Conservation (phyloP, 2,797 vertebrate species). For the Sebastiscus tertius region DNA sequence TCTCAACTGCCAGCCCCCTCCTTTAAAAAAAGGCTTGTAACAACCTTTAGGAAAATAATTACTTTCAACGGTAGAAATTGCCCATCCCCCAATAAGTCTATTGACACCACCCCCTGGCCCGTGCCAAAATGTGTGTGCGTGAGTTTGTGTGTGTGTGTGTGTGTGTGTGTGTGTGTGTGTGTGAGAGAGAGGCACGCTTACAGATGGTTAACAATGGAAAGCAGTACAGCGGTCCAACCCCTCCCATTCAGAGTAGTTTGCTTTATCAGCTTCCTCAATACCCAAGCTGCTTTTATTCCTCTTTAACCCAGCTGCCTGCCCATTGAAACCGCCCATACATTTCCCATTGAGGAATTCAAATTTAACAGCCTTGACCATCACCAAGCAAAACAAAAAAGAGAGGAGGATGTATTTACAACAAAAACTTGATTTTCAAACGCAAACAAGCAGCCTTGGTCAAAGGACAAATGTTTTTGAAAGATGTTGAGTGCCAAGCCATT, state of each 20-base stretch:
- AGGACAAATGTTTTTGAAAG: not conserved
- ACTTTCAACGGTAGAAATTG: slow-evolving; percentile 84
- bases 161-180: slow-evolving; percentile 12
- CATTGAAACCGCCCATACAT: slow-evolving; percentile 54
- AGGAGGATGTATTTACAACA: not conserved
- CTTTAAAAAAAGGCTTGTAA: not conserved
- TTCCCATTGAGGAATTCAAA: slow-evolving; percentile 36
- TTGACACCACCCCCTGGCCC: slow-evolving; percentile 57
- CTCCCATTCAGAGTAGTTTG: slow-evolving; percentile 82
- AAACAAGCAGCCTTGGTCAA: slow-evolving; percentile 61
- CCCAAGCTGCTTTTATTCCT: slow-evolving; percentile 76
- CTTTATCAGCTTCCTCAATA: slow-evolving; percentile 85
- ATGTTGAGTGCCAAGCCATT: not conserved
- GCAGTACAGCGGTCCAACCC: slow-evolving; percentile 72
- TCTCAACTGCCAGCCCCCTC: slow-evolving; percentile 12
- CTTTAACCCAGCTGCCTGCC: slow-evolving; percentile 77
- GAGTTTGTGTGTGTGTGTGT: slow-evolving; percentile 19
- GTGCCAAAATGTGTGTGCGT: slow-evolving; percentile 26
- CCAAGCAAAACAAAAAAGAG: slow-evolving; percentile 1
- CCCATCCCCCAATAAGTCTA: slow-evolving; percentile 57
- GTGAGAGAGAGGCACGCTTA: slow-evolving; percentile 73
- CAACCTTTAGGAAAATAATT: slow-evolving; percentile 45
- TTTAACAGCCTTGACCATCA: slow-evolving; percentile 27
- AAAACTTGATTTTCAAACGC: slow-evolving; percentile 67
- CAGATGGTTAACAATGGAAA: slow-evolving; percentile 93